Conservation (phyloP, 2,797 vertebrate species). For the Pelobates cultripes region DNA sequence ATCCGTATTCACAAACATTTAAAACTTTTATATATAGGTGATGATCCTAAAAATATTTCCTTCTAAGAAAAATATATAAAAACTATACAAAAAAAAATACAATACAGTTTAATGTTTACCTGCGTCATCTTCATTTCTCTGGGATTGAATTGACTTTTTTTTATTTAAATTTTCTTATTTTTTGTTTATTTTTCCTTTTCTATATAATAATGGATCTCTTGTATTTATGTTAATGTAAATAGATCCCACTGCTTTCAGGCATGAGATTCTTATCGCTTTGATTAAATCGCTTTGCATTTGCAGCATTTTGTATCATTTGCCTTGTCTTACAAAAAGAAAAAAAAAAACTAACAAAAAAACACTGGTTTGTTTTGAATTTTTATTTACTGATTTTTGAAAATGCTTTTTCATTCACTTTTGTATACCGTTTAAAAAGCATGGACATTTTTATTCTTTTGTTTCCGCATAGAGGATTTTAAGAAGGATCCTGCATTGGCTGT, state of each 20-base stretch:
- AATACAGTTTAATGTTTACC: constrained; percentile 65
- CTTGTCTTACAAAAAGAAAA: constrained; percentile 26
- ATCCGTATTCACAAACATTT: neutral
- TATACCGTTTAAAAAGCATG: constrained; percentile 73
- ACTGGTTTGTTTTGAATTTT: constrained; percentile 68
- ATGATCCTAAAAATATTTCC: no score
- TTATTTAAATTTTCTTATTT: constrained; percentile 61
- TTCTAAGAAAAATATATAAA: no score
- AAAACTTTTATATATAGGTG: neutral
- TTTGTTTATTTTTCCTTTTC: constrained; percentile 58
- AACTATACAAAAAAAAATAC: constrained; percentile 15
- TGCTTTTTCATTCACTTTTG: constrained; percentile 74
- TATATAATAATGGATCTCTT: constrained; percentile 72
- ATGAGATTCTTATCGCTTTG: constrained; percentile 76
- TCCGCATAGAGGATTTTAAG: constrained; percentile 61
- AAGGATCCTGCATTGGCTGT: constrained; percentile 53
- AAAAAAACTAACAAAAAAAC: constrained; percentile 52
- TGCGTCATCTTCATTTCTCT: constrained; percentile 33
- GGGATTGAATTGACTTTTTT: constrained; percentile 41
- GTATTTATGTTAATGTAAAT: constrained; percentile 83
- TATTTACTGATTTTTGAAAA: constrained; percentile 70
- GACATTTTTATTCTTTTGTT: constrained; percentile 58
- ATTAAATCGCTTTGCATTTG: constrained; percentile 75
- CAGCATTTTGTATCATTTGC: constrained; percentile 40
- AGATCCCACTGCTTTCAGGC: constrained; percentile 73